These are phyloP conservation scores for Sylvia borin DNA, from an alignment of 2,797 vertebrate genomes.

Conservation along the genomic window DNA sequence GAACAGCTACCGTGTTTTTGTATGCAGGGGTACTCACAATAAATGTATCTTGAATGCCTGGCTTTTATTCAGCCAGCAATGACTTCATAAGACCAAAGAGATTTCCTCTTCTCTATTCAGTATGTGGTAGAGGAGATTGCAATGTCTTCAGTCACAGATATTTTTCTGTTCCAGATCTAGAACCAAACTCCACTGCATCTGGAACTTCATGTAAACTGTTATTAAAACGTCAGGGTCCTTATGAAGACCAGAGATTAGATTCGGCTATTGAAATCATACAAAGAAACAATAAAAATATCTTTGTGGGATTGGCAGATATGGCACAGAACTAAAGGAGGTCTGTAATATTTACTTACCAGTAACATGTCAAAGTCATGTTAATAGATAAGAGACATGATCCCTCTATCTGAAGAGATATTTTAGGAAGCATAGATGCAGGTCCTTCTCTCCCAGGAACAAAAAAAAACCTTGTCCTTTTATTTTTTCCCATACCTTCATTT, in stretches of 20 bases:
- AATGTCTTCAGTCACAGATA: background rate
- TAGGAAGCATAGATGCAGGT: background rate
- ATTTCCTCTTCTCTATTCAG: background rate
- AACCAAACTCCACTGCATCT: background rate
- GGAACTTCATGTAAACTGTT: background rate
- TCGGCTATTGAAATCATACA: background rate
- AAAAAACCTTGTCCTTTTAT: rapidly evolving
- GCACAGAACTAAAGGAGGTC: background rate
- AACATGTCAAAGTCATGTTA: background rate
- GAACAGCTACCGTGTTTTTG: background rate
- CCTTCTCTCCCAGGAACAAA: background rate
- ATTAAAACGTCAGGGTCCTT: background rate
- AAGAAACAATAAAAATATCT: background rate
- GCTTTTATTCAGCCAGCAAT: background rate
- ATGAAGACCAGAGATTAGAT: background rate
- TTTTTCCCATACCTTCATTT: background rate
- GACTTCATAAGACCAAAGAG: background rate
- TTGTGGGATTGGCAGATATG: rapidly evolving
- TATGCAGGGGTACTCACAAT: background rate
- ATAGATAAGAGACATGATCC: background rate
- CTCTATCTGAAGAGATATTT: background rate
- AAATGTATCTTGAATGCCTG: background rate
- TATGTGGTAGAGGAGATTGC: background rate
- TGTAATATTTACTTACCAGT: background rate
- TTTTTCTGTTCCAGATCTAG: background rate